Evolutionary conservation across 1,140 invertebrate species (phyloP), one percentile per base, ranked within the genome.

Genomic region (Neelides sp.): DNA sequence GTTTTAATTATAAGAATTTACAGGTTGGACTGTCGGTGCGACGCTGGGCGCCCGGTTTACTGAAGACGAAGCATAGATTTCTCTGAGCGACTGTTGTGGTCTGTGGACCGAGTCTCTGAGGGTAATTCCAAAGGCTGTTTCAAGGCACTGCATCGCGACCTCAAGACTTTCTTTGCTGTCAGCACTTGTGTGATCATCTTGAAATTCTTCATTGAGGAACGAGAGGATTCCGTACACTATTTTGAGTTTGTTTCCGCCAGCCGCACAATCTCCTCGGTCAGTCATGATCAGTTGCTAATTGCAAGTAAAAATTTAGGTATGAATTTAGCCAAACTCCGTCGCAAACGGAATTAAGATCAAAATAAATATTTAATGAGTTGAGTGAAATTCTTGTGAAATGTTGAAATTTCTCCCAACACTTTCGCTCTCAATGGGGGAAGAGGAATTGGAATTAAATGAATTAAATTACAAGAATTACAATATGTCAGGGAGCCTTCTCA

Each of bases 131-230:
- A 84, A 91, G 1, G 85, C 81, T 44, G 79, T 82, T 65, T 89
- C 83, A 52, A 91, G 72, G 66, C 87, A 91, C 66, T 91, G 85
- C 54, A 82, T 77, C 10, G 81, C 82, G 36, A 85, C 82, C 67
- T 88, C 85, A 46, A 88, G 70, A 65, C 84, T 85, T 65, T 90
- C 85, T 44, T 76, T 71, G 5, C 78, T 77, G 64, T 87, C 83
- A 27, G 72, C 62, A 42, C 61, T 61, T 1, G 58, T 57, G 13
- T 39, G 39, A 1, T 44, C 8, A 13, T 57, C 55, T 15, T 54
- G 43, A 28, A 44, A 61, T 23, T 61, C 55, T 24, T 55, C 55
- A 19, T 55, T 40, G 19, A 61, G 28, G 27, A 61, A 61, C 7
- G 37, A 43, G n/a, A 61, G 35, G 5, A 56, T 50, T 8, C 19